Evolutionary conservation across 2,797 vertebrate genomes (phyloP).

Genomic region (Balearica regulorum): DNA sequence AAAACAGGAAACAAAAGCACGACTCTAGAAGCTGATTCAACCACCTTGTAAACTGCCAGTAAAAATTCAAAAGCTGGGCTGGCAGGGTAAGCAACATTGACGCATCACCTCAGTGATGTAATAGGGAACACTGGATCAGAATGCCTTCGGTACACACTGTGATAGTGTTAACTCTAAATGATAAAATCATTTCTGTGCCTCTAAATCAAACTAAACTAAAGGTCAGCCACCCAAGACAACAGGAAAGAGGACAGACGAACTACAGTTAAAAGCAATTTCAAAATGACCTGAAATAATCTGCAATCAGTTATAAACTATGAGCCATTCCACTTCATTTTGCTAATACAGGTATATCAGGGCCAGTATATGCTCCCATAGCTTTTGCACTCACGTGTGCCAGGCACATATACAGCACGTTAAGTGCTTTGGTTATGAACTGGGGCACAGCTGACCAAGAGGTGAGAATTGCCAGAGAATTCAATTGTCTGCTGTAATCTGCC

Average conservation of each 20-base stretch:
- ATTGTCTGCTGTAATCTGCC: background rate
- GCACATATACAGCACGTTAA: background rate
- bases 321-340: background rate
- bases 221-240: background rate
- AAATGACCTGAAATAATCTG: background rate
- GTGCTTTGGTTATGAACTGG: background rate
- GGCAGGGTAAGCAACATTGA: background rate
- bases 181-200: background rate
- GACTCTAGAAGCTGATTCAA: background rate
- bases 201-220: background rate
- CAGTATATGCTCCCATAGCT: background rate
- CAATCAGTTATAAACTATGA: background rate
- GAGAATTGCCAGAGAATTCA: background rate
- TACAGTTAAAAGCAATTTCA: background rate
- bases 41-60: background rate
- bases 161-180: background rate
- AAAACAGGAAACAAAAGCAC: background rate
- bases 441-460: background rate
- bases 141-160: fast-evolving
- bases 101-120: background rate
- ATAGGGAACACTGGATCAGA: background rate
- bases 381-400: background rate
- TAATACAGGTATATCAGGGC: background rate
- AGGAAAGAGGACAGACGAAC: background rate
- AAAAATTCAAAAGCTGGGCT: background rate